Base-by-base conservation (phyloP, 2,113 vertebrate genomes). In the Formicarius rufipectus region DNA sequence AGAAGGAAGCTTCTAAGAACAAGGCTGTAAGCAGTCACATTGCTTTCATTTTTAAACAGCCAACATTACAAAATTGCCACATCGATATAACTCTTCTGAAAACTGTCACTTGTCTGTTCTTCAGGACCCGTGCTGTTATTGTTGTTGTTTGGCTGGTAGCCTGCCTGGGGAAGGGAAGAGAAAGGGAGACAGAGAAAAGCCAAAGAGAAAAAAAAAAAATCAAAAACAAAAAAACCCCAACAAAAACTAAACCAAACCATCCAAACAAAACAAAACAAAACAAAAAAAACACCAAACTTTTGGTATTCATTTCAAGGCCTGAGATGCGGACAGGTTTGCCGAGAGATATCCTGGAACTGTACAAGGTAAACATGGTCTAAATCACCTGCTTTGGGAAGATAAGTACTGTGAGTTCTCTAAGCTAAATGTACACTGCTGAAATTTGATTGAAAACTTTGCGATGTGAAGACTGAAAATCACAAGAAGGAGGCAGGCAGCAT, bases 361-460 rank as follows among this genome's bases (percentile, higher is more conserved):
- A 76, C 17, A 68, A 97, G 92, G 97, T 93, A 95, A 97, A 97
- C 96, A 95, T 6, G 49, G 96, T 75, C 95, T 91, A 95, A 97
- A 97, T 96, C 96, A 97, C 95, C 96, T 98, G 97, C 95, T 93
- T 88, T 82, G 79, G 87, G 89, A 96, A 98, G 98, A 97, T 98
- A 97, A 97, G 97, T 96, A 84, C 87, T 7, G 13, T 0, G 37
- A 95, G 87, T 89, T 97, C 95, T 94, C 86, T 90, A 86, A 97
- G 97, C 97, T 97, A 95, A 96, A 97, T 60, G 97, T 95, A 94
- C 95, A 90, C 89, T 0, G n/a, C 94, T 79, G 89, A 96, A 96
- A 96, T 96, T 78, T 97, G 98, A 98, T 97, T 97, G 98, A 98
- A 98, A 98, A 97, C 96, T 96, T 96, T 28, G 95, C 17, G 84